Conservation (phyloP, 2,888 invertebrate genomes). For the Leptopilina syphax region DNA sequence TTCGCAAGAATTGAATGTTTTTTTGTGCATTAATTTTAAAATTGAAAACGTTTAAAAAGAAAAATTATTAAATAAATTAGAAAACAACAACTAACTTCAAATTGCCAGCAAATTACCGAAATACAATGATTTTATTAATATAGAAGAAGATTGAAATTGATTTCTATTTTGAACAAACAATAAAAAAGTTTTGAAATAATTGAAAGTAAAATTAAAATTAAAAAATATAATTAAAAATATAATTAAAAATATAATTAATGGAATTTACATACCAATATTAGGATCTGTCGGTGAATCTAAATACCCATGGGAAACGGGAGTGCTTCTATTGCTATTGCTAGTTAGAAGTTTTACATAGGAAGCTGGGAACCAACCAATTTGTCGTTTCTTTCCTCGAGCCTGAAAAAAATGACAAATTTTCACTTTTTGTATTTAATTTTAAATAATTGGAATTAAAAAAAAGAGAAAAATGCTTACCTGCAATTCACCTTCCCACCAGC, state of each 20-base stretch:
- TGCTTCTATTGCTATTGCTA: slow-evolving; percentile 75
- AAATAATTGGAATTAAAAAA: too few species aligned
- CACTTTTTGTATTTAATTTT: not conserved
- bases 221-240: slow-evolving; percentile 10
- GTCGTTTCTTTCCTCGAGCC: slow-evolving; percentile 89
- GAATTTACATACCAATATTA: slow-evolving; percentile 67
- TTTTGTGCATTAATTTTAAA: too few species aligned
- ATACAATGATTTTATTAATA: too few species aligned
- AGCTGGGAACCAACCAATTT: slow-evolving; percentile 99
- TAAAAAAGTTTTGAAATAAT: too few species aligned
- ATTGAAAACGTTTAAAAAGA: too few species aligned
- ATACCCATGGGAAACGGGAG: slow-evolving; percentile 74
- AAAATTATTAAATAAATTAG: too few species aligned
- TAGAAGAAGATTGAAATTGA: too few species aligned
- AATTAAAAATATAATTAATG: slow-evolving; percentile 13
- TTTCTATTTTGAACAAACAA: too few species aligned
- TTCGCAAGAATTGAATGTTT: too few species aligned
- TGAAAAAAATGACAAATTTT: slow-evolving; percentile 27
- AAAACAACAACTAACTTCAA: too few species aligned
- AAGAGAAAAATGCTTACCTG: slow-evolving; percentile 80
- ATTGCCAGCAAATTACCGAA: too few species aligned
- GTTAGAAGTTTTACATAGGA: slow-evolving; percentile 90
- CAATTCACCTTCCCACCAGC: slow-evolving; percentile 99
- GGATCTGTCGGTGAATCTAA: slow-evolving; percentile 75
- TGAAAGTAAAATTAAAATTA: slow-evolving; percentile 18